phyloP scores from a whole-genome alignment of 2,113 vertebrate species.

The Delphinus delphis region DNA sequence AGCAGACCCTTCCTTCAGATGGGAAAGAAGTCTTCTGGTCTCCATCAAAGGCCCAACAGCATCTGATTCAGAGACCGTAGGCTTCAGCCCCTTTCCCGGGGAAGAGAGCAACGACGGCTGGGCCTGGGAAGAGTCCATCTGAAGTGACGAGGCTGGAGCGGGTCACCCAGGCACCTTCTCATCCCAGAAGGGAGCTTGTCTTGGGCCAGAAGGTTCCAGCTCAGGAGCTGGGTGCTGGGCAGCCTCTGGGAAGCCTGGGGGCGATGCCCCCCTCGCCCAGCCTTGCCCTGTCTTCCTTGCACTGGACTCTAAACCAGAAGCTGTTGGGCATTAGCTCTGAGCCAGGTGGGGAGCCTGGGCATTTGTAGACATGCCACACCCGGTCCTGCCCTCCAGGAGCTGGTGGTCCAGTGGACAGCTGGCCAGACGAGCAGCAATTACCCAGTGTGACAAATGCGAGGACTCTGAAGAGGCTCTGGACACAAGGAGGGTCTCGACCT shows the following conservation, averaged over 20 bases:
- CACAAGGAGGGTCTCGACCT: not conserved
- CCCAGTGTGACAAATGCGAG: too few relatives aligned
- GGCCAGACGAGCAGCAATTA: not conserved
- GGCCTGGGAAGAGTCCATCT: not conserved
- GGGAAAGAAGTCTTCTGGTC: not conserved
- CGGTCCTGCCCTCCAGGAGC: not conserved
- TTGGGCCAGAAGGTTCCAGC: not conserved
- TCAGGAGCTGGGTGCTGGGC: not conserved
- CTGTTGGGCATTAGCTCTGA: not conserved
- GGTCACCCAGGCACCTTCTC: not conserved
- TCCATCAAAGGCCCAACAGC: fast-evolving
- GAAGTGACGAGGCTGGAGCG: not conserved
- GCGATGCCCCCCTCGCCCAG: fast-evolving
- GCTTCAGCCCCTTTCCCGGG: fast-evolving
- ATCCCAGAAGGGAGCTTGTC: not conserved
- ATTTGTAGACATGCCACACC: not conserved
- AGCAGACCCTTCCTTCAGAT: not conserved
- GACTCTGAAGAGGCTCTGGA: not conserved
- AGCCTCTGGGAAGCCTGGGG: not conserved
- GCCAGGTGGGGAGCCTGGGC: not conserved
- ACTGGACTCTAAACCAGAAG: fast-evolving
- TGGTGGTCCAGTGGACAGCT: not conserved
- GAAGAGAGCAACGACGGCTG: not conserved
- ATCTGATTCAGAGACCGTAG: not conserved
- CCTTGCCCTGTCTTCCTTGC: not conserved